Conservation (phyloP, 2,113 vertebrate genomes). For the Indicator maculatus region DNA sequence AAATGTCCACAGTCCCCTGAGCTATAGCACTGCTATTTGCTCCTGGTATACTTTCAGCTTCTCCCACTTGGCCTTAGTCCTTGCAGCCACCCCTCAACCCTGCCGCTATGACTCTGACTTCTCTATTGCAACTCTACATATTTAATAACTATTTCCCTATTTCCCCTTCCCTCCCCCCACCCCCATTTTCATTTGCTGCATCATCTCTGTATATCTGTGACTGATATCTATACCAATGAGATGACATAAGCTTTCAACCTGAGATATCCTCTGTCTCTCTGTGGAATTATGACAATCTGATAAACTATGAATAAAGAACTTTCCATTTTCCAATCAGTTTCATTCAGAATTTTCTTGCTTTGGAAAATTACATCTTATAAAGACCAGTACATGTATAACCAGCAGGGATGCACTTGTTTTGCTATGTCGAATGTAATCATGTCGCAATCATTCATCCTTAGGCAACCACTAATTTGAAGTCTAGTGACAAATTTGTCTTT, state of each 20-base stretch:
- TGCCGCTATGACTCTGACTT: neutral
- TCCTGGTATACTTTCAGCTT: neutral
- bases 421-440: neutral
- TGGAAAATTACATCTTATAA: neutral
- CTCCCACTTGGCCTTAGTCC: neutral
- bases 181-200: neutral
- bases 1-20: constrained; percentile 1
- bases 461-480: neutral
- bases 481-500: constrained; percentile 15
- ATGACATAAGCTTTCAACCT: neutral
- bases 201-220: neutral
- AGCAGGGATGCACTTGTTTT: neutral
- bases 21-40: neutral
- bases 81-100: neutral
- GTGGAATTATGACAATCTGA: neutral
- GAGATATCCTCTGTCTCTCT: neutral
- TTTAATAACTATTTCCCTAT: neutral
- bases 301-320: neutral
- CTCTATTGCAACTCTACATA: neutral
- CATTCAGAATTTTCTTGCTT: constrained; percentile 10
- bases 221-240: neutral
- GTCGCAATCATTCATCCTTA: neutral
- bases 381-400: neutral
- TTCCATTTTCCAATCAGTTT: neutral
- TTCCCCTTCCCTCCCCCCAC: neutral